phyloP scores from a whole-genome alignment of 2,113 vertebrate genomes.

The Pseudopipra pipra region DNA sequence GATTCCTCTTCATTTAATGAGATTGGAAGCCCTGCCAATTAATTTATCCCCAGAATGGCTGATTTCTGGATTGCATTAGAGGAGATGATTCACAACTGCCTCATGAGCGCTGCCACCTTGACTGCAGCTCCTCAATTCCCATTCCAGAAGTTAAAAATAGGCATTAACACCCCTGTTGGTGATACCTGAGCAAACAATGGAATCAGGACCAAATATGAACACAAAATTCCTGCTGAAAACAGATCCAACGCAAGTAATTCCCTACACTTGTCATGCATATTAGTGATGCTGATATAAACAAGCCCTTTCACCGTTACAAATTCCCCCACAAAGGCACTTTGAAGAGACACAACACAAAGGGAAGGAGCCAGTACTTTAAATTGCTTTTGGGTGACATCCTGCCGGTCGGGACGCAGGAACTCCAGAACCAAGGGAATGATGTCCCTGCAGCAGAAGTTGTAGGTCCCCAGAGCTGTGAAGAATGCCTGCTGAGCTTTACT shows the following conservation, averaged over 20 bases:
- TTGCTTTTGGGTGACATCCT: constrained; percentile 89
- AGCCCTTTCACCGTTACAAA: neutral
- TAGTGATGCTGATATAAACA: neutral
- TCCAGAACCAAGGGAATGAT: constrained; percentile 91
- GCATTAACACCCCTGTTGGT: neutral
- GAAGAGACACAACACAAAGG: neutral
- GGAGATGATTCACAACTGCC: neutral
- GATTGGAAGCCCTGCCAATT: neutral
- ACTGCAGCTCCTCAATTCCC: neutral
- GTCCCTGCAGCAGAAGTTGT: constrained; percentile 97
- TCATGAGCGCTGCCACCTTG: neutral
- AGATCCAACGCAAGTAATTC: neutral
- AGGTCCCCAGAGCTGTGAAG: constrained; percentile 91
- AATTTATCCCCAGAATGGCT: neutral
- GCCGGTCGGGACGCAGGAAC: constrained; percentile 83
- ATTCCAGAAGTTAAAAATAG: neutral
- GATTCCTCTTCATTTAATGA: neutral
- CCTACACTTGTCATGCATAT: neutral
- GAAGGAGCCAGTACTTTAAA: constrained; percentile 85
- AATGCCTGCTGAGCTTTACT: constrained; percentile 93
- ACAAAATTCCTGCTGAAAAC: neutral
- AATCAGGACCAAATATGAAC: neutral
- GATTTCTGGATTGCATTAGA: neutral
- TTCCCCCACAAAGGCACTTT: neutral
- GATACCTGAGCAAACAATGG: neutral